A percentile compares a stretch with the other conserved stretches of the same genome.
Evolutionary conservation across 2,888 invertebrate species (phyloP).

Genomic region (Tribolium freemani): DNA sequence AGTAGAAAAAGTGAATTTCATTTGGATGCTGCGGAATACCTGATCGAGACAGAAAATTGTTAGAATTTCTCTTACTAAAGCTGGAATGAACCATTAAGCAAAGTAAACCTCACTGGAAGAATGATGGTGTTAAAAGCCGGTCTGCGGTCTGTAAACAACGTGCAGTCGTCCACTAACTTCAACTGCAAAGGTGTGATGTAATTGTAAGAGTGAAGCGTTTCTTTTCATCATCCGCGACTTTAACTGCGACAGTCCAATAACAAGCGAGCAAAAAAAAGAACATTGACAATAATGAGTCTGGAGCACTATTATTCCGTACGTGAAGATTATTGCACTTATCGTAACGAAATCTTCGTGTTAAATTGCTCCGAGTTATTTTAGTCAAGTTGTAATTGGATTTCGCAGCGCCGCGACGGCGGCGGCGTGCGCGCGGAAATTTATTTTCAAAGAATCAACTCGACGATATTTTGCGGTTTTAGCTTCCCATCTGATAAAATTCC

Average conservation of each 20-base stretch:
- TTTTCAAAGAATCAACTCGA: constrained; percentile 43
- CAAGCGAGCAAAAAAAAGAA: constrained; percentile 18
- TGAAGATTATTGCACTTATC: constrained; percentile 46
- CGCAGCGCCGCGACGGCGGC: constrained; percentile 28
- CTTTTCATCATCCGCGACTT: constrained; percentile 1
- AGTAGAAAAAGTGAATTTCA: background rate
- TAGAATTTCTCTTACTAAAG: background rate
- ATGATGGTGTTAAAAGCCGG: background rate
- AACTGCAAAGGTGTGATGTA: constrained; percentile 15
- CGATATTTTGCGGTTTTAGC: constrained; percentile 40
- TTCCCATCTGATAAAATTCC: constrained; percentile 43
- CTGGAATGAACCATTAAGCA: background rate
- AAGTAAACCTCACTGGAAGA: background rate
- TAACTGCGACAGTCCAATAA: constrained; percentile 42
- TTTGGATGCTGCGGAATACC: background rate
- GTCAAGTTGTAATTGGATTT: constrained; percentile 46
- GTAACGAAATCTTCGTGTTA: constrained; percentile 44
- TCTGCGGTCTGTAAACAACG: constrained; percentile 8
- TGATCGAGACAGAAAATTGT: background rate
- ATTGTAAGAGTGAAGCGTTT: constrained; percentile 19
- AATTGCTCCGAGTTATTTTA: constrained; percentile 46
- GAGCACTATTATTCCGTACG: constrained; percentile 52
- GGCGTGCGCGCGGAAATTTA: constrained; percentile 40
- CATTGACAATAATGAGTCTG: constrained; percentile 52
- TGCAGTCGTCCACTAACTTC: background rate